Base-by-base conservation (phyloP, 2,797 vertebrate species). In the Acanthurus leucopareius region DNA sequence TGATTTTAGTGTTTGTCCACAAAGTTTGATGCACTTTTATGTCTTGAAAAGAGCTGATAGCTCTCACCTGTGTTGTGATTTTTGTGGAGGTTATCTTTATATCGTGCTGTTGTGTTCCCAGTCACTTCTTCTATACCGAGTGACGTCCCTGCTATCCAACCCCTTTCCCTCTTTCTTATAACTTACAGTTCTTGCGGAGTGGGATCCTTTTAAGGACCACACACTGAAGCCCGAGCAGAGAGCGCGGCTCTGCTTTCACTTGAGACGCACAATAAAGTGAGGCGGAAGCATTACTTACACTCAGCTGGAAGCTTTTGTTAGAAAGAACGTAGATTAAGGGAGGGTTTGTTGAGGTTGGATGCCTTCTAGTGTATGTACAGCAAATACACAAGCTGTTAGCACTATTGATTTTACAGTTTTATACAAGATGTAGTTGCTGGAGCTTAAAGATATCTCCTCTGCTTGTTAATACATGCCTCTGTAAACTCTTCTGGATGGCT, bases 221-320 rank as follows among this genome's bases (percentile, higher is more conserved):
- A 75, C 89, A 77, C 60, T 28, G 65, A 54, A 47, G 47, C 53
- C 51, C 14, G 59, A 77, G 35, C 4, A 32, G 77, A 72, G 40
- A 59, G 60, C 65, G 25, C 1, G 1, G 68, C 74, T 64, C 69
- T 49, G 75, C 64, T 80, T 73, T 79, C 75, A 25, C 64, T 76
- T 53, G 9, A 22, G 74, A 73, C 3, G 15, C 74, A 83, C 73
- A 72, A 84, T 88, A 70, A 77, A 77, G 65, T 38, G 52, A 70
- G 73, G 69, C 62, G 52, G 75, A 87, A 84, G 25, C 70, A 10
- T 72, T 82, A 69, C 72, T 85, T 71, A 20, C 66, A 63, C 86
- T 72, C 85, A 79, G 82, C 83, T 83, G 79, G 83, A 10, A 1
- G 45, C 84, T 79, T 86, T 75, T 73, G 85, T 75, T 69, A 73